phyloP scores from a whole-genome alignment of 2,888 invertebrate species.

The Glaucopsyche alexis region DNA sequence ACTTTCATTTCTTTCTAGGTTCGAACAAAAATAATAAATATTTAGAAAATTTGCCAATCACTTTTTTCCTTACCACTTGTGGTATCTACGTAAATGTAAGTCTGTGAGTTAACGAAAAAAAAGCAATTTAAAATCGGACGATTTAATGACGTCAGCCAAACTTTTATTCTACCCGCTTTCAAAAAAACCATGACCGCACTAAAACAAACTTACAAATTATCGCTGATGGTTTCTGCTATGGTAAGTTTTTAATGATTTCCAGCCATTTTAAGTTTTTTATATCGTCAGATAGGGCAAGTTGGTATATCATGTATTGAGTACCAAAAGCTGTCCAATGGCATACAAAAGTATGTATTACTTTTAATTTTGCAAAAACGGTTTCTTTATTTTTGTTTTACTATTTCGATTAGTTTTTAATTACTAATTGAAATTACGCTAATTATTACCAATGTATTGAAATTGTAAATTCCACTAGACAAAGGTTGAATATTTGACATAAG shows the following conservation, averaged over 20 bases:
- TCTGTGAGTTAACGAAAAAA: conserved; percentile 46
- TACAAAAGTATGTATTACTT: not conserved
- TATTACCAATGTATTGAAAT: too few species aligned
- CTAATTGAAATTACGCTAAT: too few species aligned
- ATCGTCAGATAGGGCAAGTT: conserved; percentile 44
- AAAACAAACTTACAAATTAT: conserved; percentile 71
- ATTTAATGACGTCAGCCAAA: conserved; percentile 72
- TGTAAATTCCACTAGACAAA: not conserved
- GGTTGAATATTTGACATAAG: too few species aligned
- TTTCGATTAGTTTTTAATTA: too few species aligned
- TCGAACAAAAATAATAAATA: too few species aligned
- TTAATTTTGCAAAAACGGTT: not conserved
- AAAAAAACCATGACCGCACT: conserved; percentile 67
- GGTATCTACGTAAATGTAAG: not conserved
- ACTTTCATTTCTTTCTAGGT: too few species aligned
- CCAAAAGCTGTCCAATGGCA: too few species aligned
- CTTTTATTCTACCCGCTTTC: conserved; percentile 51
- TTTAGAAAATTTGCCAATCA: too few species aligned
- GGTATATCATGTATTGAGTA: not conserved
- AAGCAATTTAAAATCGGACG: conserved; percentile 63
- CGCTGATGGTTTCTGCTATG: conserved; percentile 57
- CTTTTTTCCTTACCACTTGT: not conserved
- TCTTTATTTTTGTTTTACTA: too few species aligned
- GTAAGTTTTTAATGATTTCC: conserved; percentile 37
- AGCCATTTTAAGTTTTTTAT: conserved; percentile 18